These are phyloP conservation scores for Achroia grisella DNA, from an alignment of 1,140 invertebrate genomes.

Conservation along the genomic window DNA sequence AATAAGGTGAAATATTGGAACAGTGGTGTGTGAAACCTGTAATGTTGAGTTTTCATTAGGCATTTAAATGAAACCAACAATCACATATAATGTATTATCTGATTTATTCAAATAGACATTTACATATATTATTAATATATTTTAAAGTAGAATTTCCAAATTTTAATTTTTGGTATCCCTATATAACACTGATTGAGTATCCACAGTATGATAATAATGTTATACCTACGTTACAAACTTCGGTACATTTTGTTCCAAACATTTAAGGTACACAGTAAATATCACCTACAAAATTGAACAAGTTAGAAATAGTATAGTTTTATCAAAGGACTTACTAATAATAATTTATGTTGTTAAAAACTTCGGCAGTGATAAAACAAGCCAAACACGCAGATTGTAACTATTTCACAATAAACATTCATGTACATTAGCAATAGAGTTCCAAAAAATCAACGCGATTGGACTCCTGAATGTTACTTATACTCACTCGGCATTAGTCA, in stretches of 20 bases:
- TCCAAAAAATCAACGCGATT: constrained; percentile 1
- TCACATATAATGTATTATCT: constrained; percentile 55
- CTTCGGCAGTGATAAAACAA: constrained; percentile 68
- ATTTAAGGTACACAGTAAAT: constrained; percentile 68
- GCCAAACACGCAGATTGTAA: constrained; percentile 41
- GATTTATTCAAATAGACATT: constrained; percentile 73
- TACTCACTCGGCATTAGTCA: constrained; percentile 10
- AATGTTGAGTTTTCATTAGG: no score
- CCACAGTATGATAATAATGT: constrained; percentile 38
- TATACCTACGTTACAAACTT: constrained; percentile 61
- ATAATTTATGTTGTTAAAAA: constrained; percentile 45
- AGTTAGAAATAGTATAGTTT: constrained; percentile 70
- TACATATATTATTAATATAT: constrained; percentile 60
- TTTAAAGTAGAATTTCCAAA: constrained; percentile 69
- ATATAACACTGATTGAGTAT: constrained; percentile 66
- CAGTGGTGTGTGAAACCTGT: no score
- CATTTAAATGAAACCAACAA: constrained; percentile 58
- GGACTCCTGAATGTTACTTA: constrained; percentile 4
- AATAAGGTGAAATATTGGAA: no score
- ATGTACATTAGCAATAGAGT: not conserved
- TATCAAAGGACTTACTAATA: constrained; percentile 67
- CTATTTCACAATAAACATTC: constrained; percentile 4
- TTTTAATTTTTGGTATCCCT: constrained; percentile 68
- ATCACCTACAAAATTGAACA: constrained; percentile 72
- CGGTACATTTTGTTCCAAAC: constrained; percentile 68